A percentile compares a stretch with the other conserved stretches of the same genome.
phyloP scores from a whole-genome alignment of 2,888 invertebrate species.

The Mactromeris polynyma region DNA sequence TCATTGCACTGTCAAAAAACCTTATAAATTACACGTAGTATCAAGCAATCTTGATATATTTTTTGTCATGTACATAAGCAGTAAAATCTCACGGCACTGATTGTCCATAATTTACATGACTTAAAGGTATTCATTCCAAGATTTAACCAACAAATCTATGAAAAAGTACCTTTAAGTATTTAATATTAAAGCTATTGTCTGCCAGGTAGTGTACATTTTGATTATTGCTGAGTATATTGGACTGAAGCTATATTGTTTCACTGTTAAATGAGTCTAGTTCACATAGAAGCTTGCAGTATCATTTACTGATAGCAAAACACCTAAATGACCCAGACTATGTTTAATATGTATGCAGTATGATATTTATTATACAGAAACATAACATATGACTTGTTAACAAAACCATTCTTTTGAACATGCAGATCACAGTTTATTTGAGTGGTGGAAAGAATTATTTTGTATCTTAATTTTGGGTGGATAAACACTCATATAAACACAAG shows the following conservation, averaged over 20 bases:
- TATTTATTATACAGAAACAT: background rate
- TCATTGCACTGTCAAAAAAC: background rate
- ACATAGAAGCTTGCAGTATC: background rate
- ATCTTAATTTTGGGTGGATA: background rate
- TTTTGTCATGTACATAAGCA: too few relatives aligned
- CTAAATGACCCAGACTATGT: background rate
- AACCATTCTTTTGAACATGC: background rate
- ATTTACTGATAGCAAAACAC: background rate
- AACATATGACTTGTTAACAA: background rate
- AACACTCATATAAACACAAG: background rate
- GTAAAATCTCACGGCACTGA: background rate
- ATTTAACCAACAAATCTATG: background rate
- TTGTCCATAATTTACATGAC: background rate
- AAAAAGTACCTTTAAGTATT: background rate
- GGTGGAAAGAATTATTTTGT: background rate
- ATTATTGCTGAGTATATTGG: slow-evolving; percentile 11
- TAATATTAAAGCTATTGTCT: background rate
- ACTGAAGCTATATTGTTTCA: background rate
- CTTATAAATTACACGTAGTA: too few relatives aligned
- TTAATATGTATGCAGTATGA: background rate
- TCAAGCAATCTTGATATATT: too few relatives aligned
- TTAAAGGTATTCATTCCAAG: background rate
- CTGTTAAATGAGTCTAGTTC: background rate
- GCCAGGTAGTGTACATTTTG: background rate
- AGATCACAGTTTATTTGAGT: background rate